Conservation (phyloP, 1,140 invertebrate genomes). For the Aphidius gifuensis region DNA sequence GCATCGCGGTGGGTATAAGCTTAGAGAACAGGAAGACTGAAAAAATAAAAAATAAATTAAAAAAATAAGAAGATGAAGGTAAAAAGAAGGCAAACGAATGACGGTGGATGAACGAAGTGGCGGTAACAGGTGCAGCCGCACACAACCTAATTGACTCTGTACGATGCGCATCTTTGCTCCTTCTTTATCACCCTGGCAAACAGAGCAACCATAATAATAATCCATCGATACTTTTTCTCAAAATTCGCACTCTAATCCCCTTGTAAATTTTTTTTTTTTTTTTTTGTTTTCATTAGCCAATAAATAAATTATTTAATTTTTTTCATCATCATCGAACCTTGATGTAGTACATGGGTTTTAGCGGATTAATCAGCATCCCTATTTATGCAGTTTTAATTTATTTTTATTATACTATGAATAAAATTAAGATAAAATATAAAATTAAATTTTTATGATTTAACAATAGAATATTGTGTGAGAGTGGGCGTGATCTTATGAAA, state of each 20-base stretch:
- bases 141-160: slow-evolving; percentile 35
- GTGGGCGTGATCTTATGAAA: too few relatives aligned
- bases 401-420: too few relatives aligned
- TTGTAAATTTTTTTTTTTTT: slow-evolving; percentile 21
- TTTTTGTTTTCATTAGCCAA: slow-evolving; percentile 11
- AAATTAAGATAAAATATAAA: too few relatives aligned
- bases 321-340: neutral
- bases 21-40: slow-evolving; percentile 26
- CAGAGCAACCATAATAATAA: slow-evolving; percentile 29
- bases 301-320: neutral
- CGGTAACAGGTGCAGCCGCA: slow-evolving; percentile 26
- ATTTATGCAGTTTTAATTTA: too few relatives aligned
- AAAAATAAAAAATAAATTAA: slow-evolving; percentile 17
- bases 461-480: too few relatives aligned
- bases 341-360: too few relatives aligned
- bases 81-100: slow-evolving; percentile 17
- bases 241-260: slow-evolving; percentile 33
- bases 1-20: slow-evolving; percentile 27
- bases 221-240: slow-evolving; percentile 32
- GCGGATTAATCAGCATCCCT: too few relatives aligned
- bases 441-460: too few relatives aligned
- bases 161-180: slow-evolving; percentile 11
- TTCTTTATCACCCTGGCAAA: too few relatives aligned
- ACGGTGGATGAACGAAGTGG: slow-evolving; percentile 16
- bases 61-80: slow-evolving; percentile 16